Base-by-base conservation (phyloP, 2,888 invertebrate species). In the Troides aeacus region DNA sequence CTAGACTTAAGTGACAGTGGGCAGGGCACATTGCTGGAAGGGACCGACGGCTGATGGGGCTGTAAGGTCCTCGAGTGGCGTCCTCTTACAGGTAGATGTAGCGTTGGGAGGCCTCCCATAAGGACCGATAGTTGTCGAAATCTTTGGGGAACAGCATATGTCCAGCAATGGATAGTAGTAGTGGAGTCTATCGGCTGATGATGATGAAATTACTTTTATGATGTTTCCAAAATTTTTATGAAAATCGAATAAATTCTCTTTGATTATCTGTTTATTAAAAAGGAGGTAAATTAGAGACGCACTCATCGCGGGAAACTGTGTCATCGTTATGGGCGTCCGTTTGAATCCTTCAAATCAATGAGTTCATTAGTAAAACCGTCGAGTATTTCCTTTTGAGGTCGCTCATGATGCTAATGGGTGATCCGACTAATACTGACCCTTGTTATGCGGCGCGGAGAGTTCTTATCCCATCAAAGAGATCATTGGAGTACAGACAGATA, bases 351-450 rank as follows among this genome's bases (percentile, higher is more conserved):
- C 46, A 68, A 68, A 68, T 68, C 68, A 68, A 57, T 58, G 68
- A 62, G 46, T 46, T 68, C 68, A 57, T 68, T 68, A 68, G 62
- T 46, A 58, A 62, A 68, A 62, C 68, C 62, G 68, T 62, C 62
- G 68, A 68, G 62, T 62, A 56, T 58, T 62, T 46, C 62, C 62
- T 57, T 62, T 62, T 62, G 46, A 68, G 58, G 58, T 42, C 68
- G 46, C 42, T 57, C 62, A 36, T 63, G 58, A 63, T 62, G 58
- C 58, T 63, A 68, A 68, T 68, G 62, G 57, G 62, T 46, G 67
- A 62, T 46, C 50, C 57, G 58, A 30, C 68, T 68, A 68, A 68
- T 68, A 68, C 62, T 63, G 68, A 63, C 68, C 68, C 68, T 68
- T 67, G 57, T 67, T 30, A 68, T 30, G 30, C 58, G 62, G 57